Base-by-base conservation (phyloP, 2,797 vertebrate genomes). In the Pitangus sulphuratus region DNA sequence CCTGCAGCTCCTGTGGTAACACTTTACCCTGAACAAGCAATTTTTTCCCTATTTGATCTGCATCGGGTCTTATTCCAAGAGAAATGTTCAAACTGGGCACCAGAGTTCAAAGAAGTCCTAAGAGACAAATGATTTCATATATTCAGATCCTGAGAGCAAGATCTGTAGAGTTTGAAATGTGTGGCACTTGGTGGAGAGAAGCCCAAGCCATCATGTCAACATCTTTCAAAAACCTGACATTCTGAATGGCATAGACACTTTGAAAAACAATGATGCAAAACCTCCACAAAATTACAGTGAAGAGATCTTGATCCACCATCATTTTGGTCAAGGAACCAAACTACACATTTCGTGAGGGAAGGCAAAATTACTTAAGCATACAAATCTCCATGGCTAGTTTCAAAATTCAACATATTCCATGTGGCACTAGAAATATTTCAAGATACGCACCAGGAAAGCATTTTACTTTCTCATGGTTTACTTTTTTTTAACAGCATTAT, bases 111-210 rank as follows among this genome's bases (percentile, higher is more conserved):
- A 83, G 37, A 22, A 53, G 19, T 31, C 35, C 37, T 80, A 64
- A 78, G 42, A 87, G 44, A 68, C 17, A 89, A 80, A 65, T 33
- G 0, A 53, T 30, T 89, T 57, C 50, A 75, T 12, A 47, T 18
- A 51, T 30, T 30, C 50, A 30, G 50, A 51, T 18, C 50, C 5
- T 12, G 45, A 88, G 24, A 90, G 31, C 20, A 35, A 64, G 53
- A 86, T 35, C 45, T 79, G 11, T 21, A 28, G 22, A 70, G n/a
- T 12, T 33, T 80, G 48, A 79, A 85, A 45, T 5, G n/a, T 14
- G 25, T 31, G 20, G 28, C 0, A 0, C 13, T 37, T 37, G 16
- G 45, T 20, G 18, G 21, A 79, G 25, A 15, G 61, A 84, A 71
- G 22, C 7, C 35, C 7, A 39, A 74, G 26, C 14, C n/a, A 37